Base-by-base conservation (phyloP, 2,888 invertebrate genomes). In the Acanthosoma haemorrhoidale region DNA sequence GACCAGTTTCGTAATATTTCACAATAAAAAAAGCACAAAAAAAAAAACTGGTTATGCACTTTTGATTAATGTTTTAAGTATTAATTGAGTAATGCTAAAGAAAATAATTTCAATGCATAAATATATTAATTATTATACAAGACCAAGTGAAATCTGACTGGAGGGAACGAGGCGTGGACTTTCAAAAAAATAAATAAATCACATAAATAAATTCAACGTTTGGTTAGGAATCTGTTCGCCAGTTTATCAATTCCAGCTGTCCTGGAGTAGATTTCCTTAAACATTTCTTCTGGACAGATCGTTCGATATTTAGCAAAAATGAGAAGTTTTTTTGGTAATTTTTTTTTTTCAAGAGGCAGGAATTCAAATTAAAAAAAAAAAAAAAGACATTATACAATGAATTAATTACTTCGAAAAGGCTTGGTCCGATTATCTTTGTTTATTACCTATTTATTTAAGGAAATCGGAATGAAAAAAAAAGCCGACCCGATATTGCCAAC, bases 81-180 rank as follows among this genome's bases (percentile, higher is more conserved):
- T 51, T 51, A 51, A 51, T 51, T 51, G 51, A 51, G 51, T 51
- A 25, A 51, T 51, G 51, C 9, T 51, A 51, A 25, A 25, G 25
- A 25, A 25, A n/a, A 21, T 25, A 25, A 51, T 51, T 51, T 51
- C 21, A 25, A 13, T 25, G 51, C 51, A n/a, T 16, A 25, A 13
- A 51, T 51, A n/a, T 51, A 51, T 51, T 51, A 51, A 51, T 25
- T 25, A 51, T 51, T 25, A 13, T 2, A 51, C 13, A 51, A 51
- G 11, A 51, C 25, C 21, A 25, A 51, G 51, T 25, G 51, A 51
- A 51, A 51, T 51, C 51, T 25, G 43, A 21, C 21, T 43, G 25
- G 18, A 43, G 43, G 43, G 21, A 43, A 43, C 21, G 43, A 25
- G 51, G 51, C 51, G 51, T 51, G 51, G 51, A 51, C 25, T 11